Conservation (phyloP, 2,888 invertebrate species). For the Mesorhabditis spiculigera region DNA sequence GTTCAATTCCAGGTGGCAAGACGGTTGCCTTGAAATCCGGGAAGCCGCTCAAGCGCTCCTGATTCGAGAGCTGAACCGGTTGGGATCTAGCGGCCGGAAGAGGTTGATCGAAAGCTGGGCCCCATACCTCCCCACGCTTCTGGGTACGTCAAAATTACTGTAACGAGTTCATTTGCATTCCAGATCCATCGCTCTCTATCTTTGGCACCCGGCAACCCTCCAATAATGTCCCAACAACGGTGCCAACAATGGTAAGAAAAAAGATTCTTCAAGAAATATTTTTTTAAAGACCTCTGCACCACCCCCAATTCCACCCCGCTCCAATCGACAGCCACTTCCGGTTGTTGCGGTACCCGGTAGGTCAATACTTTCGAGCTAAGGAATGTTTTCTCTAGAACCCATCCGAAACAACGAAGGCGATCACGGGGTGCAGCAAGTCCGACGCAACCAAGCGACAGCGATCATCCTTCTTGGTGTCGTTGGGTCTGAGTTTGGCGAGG, state of each 20-base stretch:
- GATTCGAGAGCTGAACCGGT: slow-evolving; percentile 82
- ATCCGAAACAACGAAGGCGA: slow-evolving; percentile 30
- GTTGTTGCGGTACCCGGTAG: slow-evolving; percentile 21
- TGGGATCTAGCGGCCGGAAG: slow-evolving; percentile 76
- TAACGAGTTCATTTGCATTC: background rate
- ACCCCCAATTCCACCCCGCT: slow-evolving; percentile 38
- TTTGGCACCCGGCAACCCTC: slow-evolving; percentile 45
- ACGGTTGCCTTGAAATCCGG: slow-evolving; percentile 88
- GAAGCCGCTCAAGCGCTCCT: slow-evolving; percentile 94
- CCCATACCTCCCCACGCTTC: slow-evolving; percentile 78
- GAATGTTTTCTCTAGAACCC: slow-evolving; percentile 17
- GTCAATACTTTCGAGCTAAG: background rate
- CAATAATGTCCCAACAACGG: background rate
- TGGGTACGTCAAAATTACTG: slow-evolving; percentile 41
- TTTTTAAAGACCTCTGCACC: slow-evolving; percentile 19
- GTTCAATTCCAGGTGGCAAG: slow-evolving; percentile 74
- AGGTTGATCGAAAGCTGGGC: slow-evolving; percentile 92
- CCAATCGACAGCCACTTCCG: slow-evolving; percentile 25
- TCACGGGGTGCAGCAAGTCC: slow-evolving; percentile 62
- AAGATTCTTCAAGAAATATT: background rate
- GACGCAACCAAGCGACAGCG: slow-evolving; percentile 91
- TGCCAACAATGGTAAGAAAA: background rate
- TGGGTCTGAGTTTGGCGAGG: slow-evolving; percentile 96
- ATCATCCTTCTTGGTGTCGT: slow-evolving; percentile 93
- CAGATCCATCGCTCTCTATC: slow-evolving; percentile 60